These are phyloP conservation scores for Marmota flaviventris DNA, from an alignment of 2,113 vertebrate genomes.

Conservation along the genomic window DNA sequence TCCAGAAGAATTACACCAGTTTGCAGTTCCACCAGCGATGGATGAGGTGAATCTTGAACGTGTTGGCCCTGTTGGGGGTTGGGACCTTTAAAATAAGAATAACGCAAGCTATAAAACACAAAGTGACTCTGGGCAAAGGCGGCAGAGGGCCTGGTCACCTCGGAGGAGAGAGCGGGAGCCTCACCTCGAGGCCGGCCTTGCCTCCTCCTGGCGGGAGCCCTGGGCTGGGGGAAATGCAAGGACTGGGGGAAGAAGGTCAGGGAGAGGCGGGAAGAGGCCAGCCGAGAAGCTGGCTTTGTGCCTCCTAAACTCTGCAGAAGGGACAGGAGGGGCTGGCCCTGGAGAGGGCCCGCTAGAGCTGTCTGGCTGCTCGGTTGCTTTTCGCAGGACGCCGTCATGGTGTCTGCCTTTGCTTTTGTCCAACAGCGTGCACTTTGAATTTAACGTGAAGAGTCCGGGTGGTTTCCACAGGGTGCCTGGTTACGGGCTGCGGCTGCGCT, in stretches of 20 bases:
- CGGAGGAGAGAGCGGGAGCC: neutral
- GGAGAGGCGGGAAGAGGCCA: too few species aligned
- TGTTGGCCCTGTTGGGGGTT: neutral
- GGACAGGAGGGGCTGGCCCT: rapidly evolving
- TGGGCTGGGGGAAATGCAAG: neutral
- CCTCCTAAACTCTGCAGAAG: too few species aligned
- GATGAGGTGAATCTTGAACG: neutral
- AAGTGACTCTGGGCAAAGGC: neutral
- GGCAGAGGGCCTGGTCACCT: rapidly evolving
- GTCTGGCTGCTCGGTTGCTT: neutral
- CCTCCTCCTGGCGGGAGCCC: neutral
- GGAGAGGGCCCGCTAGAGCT: neutral
- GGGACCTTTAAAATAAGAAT: neutral
- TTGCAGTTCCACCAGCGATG: too few species aligned
- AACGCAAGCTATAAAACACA: neutral
- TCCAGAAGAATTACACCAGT: too few species aligned
- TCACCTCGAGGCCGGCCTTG: rapidly evolving
- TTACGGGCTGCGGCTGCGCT: neutral
- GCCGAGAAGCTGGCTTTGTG: rapidly evolving
- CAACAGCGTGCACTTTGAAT: rapidly evolving
- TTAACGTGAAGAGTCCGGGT: rapidly evolving
- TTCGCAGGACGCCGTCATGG: rapidly evolving
- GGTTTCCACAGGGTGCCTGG: neutral
- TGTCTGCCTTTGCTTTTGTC: too few species aligned
- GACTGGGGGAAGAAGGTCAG: too few species aligned